Base-by-base conservation (phyloP, 2,797 vertebrate genomes). In the Tarsius wallacei region DNA sequence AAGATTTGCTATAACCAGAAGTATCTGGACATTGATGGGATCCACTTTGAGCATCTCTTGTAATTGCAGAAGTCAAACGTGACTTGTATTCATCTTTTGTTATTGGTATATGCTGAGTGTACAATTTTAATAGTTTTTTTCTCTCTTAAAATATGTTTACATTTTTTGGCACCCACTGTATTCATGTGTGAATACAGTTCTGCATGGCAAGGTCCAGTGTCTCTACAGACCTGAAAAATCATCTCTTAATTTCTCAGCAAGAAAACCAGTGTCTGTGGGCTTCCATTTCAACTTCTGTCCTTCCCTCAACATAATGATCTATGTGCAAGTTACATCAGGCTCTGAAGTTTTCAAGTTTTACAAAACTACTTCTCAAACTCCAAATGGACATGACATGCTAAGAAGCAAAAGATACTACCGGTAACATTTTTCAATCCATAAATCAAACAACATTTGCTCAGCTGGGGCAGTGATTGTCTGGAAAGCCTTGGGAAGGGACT, bases 221-320 rank as follows among this genome's bases (percentile, higher is more conserved):
- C 14, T 9, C 55, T 91, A 94, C 21, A 66, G 49, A 12, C 64
- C 81, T 63, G 81, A 91, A 87, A 33, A 86, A 61, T 63, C 16
- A 36, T 88, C 53, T 64, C 33, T 93, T 22, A 61, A n/a, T 84
- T 83, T 93, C 70, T 66, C 19, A 87, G 36, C 11, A 61, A 92
- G 51, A 63, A 63, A 59, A 47, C 17, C 1, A 3, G 47, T 31
- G 81, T 8, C 78, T 85, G 4, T 73, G 9, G n/a, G 28, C 53
- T 91, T 86, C 66, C 19, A 16, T 66, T 85, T 90, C 59, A 76
- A 68, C 14, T 73, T 87, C 36, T 91, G 31, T 83, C 33, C 16
- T 53, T 49, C 14, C 19, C 21, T 71, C 53, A 96, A 85, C 22
- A 31, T 59, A 87, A 10, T 73, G 59, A 59, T 57, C 33, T 59